Evolutionary conservation across 2,797 vertebrate species (phyloP).

Genomic region (Coranthus polyacanthus): DNA sequence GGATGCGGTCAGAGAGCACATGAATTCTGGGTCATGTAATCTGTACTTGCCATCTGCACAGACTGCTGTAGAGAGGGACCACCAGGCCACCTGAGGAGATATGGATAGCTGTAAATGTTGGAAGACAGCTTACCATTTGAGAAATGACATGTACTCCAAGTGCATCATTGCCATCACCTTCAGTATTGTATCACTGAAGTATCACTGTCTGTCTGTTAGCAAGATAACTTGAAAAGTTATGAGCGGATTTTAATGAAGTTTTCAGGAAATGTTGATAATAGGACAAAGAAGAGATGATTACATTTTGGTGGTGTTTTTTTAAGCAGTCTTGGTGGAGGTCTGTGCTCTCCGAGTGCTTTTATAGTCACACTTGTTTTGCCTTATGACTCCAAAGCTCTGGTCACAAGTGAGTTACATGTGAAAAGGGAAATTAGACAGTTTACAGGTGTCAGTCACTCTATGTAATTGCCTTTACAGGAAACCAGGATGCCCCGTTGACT

Average conservation of each 20-base stretch:
- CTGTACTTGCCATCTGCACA: slow-evolving; percentile 35
- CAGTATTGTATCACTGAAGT: no score
- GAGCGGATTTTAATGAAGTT: no score
- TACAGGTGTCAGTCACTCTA: background rate
- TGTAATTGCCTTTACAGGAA: background rate
- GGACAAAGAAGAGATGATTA: no score
- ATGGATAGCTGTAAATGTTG: background rate
- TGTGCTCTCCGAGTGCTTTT: no score
- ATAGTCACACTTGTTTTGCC: background rate
- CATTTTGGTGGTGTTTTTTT: no score
- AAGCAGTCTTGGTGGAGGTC: no score
- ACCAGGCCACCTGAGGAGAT: slow-evolving; percentile 2
- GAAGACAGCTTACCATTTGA: slow-evolving; percentile 1
- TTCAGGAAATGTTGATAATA: no score
- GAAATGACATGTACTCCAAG: background rate
- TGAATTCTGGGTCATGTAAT: slow-evolving; percentile 47
- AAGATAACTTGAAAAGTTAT: no score
- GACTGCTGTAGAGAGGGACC: slow-evolving; percentile 19
- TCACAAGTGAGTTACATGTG: no score
- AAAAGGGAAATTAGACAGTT: no score
- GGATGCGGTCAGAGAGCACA: slow-evolving; percentile 55
- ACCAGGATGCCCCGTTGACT: slow-evolving; percentile 5
- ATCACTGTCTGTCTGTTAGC: no score
- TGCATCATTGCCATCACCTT: background rate
- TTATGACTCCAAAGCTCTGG: no score